phyloP scores from a whole-genome alignment of 2,888 invertebrate species.

The Serrognathus titanus region DNA sequence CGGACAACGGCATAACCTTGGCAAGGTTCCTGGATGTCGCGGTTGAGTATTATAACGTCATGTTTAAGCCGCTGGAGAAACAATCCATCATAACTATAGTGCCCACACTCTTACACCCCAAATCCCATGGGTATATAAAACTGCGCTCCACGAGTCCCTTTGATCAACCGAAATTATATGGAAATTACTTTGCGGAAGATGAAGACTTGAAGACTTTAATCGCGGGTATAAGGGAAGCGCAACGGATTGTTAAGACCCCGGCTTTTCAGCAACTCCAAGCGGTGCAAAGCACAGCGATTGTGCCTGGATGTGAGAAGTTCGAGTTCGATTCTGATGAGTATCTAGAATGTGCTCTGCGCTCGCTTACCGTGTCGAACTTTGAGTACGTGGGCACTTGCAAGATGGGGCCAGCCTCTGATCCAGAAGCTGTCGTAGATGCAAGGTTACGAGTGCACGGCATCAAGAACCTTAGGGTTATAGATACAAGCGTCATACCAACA shows the following conservation, averaged over 20 bases:
- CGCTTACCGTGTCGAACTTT: slow-evolving; percentile 56
- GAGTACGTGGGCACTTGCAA: slow-evolving; percentile 57
- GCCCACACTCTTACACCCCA: slow-evolving; percentile 68
- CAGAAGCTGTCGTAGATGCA: slow-evolving; percentile 61
- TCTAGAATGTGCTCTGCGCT: slow-evolving; percentile 64
- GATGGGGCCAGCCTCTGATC: slow-evolving; percentile 64
- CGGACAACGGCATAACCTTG: slow-evolving; percentile 26
- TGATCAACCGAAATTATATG: slow-evolving; percentile 69
- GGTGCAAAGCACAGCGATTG: slow-evolving; percentile 29
- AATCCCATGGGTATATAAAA: slow-evolving; percentile 63
- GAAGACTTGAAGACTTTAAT: slow-evolving; percentile 43
- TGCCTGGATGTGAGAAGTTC: slow-evolving; percentile 52
- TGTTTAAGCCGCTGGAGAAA: slow-evolving; percentile 56
- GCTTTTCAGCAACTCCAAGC: slow-evolving; percentile 52
- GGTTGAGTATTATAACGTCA: slow-evolving; percentile 53
- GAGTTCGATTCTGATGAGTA: slow-evolving; percentile 51
- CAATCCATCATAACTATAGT: slow-evolving; percentile 48
- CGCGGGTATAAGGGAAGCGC: slow-evolving; percentile 45
- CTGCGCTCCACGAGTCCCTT: slow-evolving; percentile 68
- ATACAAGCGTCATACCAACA: slow-evolving; percentile 65
- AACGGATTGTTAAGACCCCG: slow-evolving; percentile 49
- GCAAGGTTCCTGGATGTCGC: slow-evolving; percentile 49
- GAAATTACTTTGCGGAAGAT: slow-evolving; percentile 71
- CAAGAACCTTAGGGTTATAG: slow-evolving; percentile 60
- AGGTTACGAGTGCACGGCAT: slow-evolving; percentile 62